phyloP scores from a whole-genome alignment of 2,113 vertebrate species.

The Eclectus roratus region DNA sequence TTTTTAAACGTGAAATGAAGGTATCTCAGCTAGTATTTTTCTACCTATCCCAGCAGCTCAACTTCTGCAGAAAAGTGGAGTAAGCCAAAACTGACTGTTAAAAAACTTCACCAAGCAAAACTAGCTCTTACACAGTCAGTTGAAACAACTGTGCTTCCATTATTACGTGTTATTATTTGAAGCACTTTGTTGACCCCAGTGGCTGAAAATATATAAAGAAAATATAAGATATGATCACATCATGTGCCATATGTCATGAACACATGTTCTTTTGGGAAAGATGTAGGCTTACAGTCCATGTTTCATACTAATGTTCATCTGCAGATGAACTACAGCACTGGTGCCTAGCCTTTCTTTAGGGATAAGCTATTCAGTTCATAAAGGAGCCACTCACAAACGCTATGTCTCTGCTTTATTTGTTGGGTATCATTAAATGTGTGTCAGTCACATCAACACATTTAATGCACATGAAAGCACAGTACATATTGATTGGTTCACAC shows the following conservation, averaged over 20 bases:
- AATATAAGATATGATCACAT: background rate
- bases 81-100: background rate
- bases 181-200: background rate
- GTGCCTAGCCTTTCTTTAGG: background rate
- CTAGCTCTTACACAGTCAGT: background rate
- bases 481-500: background rate
- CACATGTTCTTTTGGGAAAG: background rate
- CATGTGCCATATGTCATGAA: background rate
- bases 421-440: background rate
- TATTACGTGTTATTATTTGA: background rate
- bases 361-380: background rate
- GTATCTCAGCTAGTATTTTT: background rate
- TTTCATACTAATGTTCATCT: background rate
- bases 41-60: background rate
- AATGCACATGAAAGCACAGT: background rate
- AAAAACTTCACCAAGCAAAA: background rate
- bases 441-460: background rate
- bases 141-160: background rate
- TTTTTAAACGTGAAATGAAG: background rate
- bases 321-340: background rate
- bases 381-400: background rate
- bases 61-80: background rate
- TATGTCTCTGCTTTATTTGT: background rate
- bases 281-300: background rate
- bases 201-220: background rate